Conservation (phyloP, 2,113 vertebrate species). For the Dasyurus viverrinus region DNA sequence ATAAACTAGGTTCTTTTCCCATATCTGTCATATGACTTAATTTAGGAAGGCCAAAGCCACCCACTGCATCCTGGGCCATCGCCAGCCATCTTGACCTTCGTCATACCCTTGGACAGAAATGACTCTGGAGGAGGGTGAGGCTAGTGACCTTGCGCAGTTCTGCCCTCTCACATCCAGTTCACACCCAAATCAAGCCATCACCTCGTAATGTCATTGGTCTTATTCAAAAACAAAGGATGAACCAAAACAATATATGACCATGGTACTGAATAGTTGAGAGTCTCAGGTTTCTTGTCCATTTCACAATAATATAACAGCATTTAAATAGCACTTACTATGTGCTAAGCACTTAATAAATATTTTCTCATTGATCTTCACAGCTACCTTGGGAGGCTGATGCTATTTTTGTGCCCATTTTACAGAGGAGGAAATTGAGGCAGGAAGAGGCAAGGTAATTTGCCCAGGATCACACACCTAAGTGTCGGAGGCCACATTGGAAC, state of each 20-base stretch:
- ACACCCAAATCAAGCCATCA: not conserved
- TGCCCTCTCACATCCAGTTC: not conserved
- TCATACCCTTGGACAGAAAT: too few relatives aligned
- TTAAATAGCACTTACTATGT: not conserved
- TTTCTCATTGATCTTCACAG: not conserved
- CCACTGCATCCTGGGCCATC: not conserved
- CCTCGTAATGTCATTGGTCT: not conserved
- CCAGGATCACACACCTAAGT: not conserved
- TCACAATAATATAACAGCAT: not conserved
- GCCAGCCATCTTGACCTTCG: too few relatives aligned
- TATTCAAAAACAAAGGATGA: not conserved
- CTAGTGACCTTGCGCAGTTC: not conserved
- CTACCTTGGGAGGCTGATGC: not conserved
- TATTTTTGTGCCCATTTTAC: not conserved
- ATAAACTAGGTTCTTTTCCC: not conserved
- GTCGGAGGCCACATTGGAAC: not conserved
- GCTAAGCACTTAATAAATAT: not conserved
- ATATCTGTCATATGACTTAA: not conserved
- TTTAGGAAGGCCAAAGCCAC: not conserved
- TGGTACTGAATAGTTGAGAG: not conserved
- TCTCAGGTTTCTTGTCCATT: not conserved
- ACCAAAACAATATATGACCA: constrained; percentile 42
- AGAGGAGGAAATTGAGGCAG: not conserved
- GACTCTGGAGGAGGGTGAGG: not conserved
- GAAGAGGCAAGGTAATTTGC: not conserved